These are phyloP conservation scores for Rhinopomastus cyanomelas DNA, from an alignment of 2,113 vertebrate genomes.

Conservation along the genomic window DNA sequence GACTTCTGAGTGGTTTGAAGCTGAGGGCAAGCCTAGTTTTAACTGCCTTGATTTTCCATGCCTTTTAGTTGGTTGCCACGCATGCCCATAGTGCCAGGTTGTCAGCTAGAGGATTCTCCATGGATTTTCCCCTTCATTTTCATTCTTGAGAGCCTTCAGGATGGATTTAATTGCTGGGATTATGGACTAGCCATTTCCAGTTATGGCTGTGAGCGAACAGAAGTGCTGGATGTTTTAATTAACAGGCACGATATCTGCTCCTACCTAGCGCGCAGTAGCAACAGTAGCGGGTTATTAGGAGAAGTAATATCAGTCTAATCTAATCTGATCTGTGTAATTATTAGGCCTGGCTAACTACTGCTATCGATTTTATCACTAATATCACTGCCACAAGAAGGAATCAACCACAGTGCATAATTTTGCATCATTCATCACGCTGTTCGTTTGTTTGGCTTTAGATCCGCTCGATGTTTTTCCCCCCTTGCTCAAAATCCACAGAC, in stretches of 20 bases:
- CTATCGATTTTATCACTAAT: constrained; percentile 65
- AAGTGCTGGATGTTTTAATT: constrained; percentile 38
- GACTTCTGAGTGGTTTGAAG: not conserved
- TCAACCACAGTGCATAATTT: not conserved
- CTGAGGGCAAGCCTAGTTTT: not conserved
- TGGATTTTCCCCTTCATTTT: not conserved
- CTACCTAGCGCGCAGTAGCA: not conserved
- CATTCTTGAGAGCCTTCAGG: not conserved
- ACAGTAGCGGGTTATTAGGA: constrained; percentile 29
- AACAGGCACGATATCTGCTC: not conserved
- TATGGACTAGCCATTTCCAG: not conserved
- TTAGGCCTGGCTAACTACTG: constrained; percentile 38
- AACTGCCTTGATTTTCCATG: not conserved
- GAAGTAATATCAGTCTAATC: constrained; percentile 18
- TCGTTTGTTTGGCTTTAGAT: not conserved
- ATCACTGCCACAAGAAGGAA: not conserved
- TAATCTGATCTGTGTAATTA: not conserved
- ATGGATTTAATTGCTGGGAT: not conserved
- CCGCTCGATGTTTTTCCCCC: not conserved
- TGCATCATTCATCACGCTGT: not conserved
- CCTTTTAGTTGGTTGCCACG: not conserved
- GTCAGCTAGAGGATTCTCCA: not conserved
- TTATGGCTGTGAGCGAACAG: not conserved
- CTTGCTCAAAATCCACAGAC: not conserved
- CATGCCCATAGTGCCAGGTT: accelerated